Base-by-base conservation (phyloP, 2,888 invertebrate genomes). In the Drosophila barbarae region DNA sequence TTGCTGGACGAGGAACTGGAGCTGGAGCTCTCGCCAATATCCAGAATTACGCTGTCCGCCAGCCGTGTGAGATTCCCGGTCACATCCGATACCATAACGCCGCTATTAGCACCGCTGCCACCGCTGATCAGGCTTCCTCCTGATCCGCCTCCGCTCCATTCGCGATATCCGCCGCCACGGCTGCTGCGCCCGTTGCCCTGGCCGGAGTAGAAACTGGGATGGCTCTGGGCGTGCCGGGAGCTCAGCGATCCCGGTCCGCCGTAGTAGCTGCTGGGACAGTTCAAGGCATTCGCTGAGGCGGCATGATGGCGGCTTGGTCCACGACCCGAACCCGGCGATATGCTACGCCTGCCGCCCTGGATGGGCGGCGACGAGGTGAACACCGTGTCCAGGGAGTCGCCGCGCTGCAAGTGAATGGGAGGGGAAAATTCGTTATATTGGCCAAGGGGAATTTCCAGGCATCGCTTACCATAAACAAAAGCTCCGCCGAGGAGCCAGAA, bases 361-460 rank as follows among this genome's bases (percentile, higher is more conserved):
- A 81, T 80, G 12, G 88, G 86, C n/a, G 93, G 93, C 13, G 93
- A 92, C 52, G 92, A 91, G 46, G 92, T 91, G 71, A 93, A 92
- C 30, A 93, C 92, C 3, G 93, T 93, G 66, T 93, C 93, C 69
- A 93, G 87, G 0, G 93, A 93, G 85, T 93, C 93, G 32, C 93
- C 93, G 76, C 93, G 90, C 93, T 93, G 87, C 2, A 64, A 23
- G 42, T 1, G 6, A 26, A 7, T 23, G 23, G 23, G 23, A 23
- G 4, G 23, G 3, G 23, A 23, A 23, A 23, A 4, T 1, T 23
- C 1, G 23, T 23, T 3, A 23, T 5, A 23, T 5, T 23, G 23
- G 3, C 23, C 23, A 23, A 23, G 23, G 4, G 3, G 5, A 4
- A 23, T 23, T 4, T 23, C 23, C 23, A 23, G 23, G 23, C 23